A percentile compares a stretch with the other conserved stretches of the same genome.
phyloP scores from a whole-genome alignment of 2,113 vertebrate species.

The Epinephelus fuscoguttatus region DNA sequence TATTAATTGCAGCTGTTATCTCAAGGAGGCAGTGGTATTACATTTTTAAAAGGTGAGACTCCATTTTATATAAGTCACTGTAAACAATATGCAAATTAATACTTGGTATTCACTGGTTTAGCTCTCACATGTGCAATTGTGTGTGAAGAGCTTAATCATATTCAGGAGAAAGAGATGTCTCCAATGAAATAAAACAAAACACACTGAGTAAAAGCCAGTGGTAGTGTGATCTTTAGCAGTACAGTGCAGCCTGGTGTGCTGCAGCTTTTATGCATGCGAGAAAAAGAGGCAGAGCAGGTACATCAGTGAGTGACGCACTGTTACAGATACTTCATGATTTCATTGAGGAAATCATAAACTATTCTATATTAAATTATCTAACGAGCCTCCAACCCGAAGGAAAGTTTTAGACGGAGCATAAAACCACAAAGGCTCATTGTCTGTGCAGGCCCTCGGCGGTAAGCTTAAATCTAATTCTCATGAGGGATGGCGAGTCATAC shows the following conservation, averaged over 20 bases:
- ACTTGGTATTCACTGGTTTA: constrained; percentile 49
- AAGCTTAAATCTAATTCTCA: constrained; percentile 64
- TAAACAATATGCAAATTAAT: constrained; percentile 47
- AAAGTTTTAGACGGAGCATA: constrained; percentile 56
- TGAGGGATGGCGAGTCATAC: constrained; percentile 48
- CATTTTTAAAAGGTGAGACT: constrained; percentile 20
- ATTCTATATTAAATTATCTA: constrained; percentile 59
- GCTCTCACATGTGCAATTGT: constrained; percentile 34
- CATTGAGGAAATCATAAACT: constrained; percentile 57
- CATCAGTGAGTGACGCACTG: constrained; percentile 27
- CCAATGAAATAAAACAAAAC: constrained; percentile 33
- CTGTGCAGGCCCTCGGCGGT: constrained; percentile 52
- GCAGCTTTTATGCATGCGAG: constrained; percentile 10
- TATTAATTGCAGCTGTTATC: constrained; percentile 22
- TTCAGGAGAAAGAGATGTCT: constrained; percentile 54
- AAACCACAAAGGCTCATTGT: constrained; percentile 35
- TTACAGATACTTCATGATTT: constrained; percentile 18
- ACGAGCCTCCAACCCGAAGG: constrained; percentile 50
- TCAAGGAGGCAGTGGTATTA: constrained; percentile 8
- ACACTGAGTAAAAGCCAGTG: constrained; percentile 25
- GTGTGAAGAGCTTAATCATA: constrained; percentile 38
- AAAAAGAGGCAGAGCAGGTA: constrained; percentile 20
- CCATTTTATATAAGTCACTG: constrained; percentile 26
- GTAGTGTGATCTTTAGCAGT: constrained; percentile 31
- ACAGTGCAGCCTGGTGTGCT: constrained; percentile 34